These are phyloP conservation scores for Papilio machaon DNA, from an alignment of 1,140 invertebrate species.

Conservation along the genomic window DNA sequence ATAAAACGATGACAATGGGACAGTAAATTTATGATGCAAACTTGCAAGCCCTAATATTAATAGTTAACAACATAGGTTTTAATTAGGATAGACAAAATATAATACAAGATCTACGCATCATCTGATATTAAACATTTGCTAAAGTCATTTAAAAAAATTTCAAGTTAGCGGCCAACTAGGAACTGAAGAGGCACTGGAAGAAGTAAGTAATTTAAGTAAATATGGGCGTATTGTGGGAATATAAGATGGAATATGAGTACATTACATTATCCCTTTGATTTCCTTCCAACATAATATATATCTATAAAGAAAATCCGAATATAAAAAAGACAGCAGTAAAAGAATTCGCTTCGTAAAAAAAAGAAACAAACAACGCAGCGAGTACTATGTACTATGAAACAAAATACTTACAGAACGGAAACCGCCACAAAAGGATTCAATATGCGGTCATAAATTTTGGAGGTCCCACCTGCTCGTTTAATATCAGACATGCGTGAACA, in stretches of 20 bases:
- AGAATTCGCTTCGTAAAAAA: conserved; percentile 4
- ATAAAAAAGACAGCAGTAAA: conserved; percentile 4
- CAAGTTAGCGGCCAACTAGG: no score
- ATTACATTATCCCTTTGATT: background rate
- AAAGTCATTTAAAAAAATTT: no score
- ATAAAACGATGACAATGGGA: no score
- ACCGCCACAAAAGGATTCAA: conserved; percentile 25
- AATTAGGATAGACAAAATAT: no score
- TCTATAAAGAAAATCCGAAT: background rate
- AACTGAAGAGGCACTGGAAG: no score
- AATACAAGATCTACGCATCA: background rate
- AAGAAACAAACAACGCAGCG: background rate
- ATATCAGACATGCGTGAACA: conserved; percentile 19
- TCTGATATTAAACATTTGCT: no score
- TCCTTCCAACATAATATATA: background rate
- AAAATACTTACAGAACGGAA: background rate
- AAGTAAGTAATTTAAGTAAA: no score
- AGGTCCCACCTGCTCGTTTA: conserved; percentile 12
- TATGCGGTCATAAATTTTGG: conserved; percentile 29
- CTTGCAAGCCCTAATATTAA: no score
- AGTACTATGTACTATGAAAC: background rate
- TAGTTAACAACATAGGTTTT: no score
- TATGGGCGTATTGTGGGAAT: no score
- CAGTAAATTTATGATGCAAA: no score
- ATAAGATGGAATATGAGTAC: no score